These are phyloP conservation scores for Conus ventricosus DNA, from an alignment of 1,140 invertebrate genomes.

Conservation along the genomic window DNA sequence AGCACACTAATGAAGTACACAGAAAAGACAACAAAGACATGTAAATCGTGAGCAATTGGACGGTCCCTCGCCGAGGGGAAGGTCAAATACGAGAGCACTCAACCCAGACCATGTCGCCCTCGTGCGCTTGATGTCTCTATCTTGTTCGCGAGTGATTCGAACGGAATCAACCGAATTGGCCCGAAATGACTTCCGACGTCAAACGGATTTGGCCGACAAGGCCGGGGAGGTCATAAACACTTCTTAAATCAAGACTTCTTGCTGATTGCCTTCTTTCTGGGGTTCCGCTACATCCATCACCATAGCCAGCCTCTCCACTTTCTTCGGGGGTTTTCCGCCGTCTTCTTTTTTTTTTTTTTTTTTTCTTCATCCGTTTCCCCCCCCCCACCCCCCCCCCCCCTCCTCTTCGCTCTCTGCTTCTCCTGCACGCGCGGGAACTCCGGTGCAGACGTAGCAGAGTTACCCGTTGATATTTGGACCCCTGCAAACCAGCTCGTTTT, in stretches of 20 bases:
- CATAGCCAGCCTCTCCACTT: background rate
- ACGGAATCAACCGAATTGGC: slow-evolving; percentile 15
- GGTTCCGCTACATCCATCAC: background rate
- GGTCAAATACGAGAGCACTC: background rate
- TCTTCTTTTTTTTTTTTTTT: background rate
- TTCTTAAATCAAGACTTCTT: slow-evolving; percentile 2
- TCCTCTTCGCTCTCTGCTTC: background rate
- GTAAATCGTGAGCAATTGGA: too few relatives aligned
- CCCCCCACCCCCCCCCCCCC: background rate
- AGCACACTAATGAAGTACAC: too few relatives aligned
- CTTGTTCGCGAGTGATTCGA: background rate
- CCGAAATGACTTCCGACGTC: slow-evolving; percentile 13
- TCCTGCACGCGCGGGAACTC: background rate
- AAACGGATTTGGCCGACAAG: slow-evolving; percentile 19
- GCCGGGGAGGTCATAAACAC: background rate
- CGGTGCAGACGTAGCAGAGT: too few relatives aligned
- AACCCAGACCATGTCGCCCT: background rate
- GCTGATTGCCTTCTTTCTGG: background rate
- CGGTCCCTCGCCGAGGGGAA: background rate
- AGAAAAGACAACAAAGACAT: too few relatives aligned
- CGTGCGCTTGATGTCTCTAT: background rate
- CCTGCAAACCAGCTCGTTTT: too few relatives aligned
- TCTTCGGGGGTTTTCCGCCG: too few relatives aligned
- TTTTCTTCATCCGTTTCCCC: background rate
- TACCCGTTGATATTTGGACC: too few relatives aligned